Percentiles rank a stretch among this genome's conserved stretches.
Conservation (phyloP, 2,888 invertebrate species). For the Aporophyla lueneburgensis region DNA sequence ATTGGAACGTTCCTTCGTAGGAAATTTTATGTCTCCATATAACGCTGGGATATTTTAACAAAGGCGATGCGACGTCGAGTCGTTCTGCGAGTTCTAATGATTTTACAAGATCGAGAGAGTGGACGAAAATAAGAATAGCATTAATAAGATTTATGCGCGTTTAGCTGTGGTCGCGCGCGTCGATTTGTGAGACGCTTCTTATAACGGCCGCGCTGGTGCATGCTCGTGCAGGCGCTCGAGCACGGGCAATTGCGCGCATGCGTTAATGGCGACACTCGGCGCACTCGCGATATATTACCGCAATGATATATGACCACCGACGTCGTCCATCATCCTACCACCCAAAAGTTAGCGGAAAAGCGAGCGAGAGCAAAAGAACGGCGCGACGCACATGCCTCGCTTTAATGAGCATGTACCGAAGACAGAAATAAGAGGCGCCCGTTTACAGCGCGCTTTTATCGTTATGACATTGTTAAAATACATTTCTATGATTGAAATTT, state of each 20-base stretch:
- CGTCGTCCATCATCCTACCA: conserved; percentile 90
- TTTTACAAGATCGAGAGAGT: conserved; percentile 83
- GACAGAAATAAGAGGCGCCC: conserved; percentile 89
- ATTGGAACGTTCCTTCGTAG: conserved; percentile 80
- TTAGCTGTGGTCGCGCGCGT: conserved; percentile 86
- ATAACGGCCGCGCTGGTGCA: conserved; percentile 80
- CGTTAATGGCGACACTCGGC: conserved; percentile 90
- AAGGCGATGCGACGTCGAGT: conserved; percentile 68
- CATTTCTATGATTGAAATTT: conserved; percentile 78
- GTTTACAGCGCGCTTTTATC: conserved; percentile 86
- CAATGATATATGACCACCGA: conserved; percentile 89
- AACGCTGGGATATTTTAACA: conserved; percentile 73
- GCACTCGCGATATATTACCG: conserved; percentile 88
- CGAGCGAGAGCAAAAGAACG: conserved; percentile 84
- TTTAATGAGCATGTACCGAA: conserved; percentile 90
- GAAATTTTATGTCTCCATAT: conserved; percentile 76
- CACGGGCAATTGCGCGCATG: conserved; percentile 87
- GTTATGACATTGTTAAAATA: conserved; percentile 89
- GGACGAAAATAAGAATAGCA: conserved; percentile 88
- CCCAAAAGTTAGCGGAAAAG: conserved; percentile 90
- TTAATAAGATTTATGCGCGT: conserved; percentile 89
- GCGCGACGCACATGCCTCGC: conserved; percentile 78
- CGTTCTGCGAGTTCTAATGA: conserved; percentile 79
- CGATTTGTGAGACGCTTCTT: conserved; percentile 88
- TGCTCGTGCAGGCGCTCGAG: conserved; percentile 67